Conservation (phyloP, 2,113 vertebrate genomes). For the Trinectes maculatus region DNA sequence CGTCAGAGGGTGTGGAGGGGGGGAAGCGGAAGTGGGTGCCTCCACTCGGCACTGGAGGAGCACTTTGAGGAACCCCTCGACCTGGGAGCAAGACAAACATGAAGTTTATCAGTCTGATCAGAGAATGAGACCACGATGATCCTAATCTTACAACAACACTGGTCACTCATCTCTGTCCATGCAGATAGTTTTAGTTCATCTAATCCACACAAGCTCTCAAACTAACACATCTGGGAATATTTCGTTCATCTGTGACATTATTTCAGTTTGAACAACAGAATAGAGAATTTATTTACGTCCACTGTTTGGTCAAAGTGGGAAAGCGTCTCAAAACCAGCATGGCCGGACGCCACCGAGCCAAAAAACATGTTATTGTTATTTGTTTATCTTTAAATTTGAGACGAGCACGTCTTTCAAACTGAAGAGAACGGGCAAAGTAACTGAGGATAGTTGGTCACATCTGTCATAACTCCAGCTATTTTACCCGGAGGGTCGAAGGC, state of each 20-base stretch:
- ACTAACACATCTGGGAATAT: no score
- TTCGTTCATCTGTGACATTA: no score
- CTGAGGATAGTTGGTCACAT: slow-evolving; percentile 26
- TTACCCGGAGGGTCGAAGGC: slow-evolving; percentile 38
- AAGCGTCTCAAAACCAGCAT: no score
- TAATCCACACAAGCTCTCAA: no score
- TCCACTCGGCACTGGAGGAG: slow-evolving; percentile 88
- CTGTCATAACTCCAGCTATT: slow-evolving; percentile 33
- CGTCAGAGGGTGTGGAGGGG: slow-evolving; percentile 88
- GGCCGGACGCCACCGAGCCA: not conserved
- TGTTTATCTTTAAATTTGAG: slow-evolving; percentile 8
- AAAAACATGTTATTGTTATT: not conserved
- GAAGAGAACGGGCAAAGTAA: slow-evolving; percentile 20
- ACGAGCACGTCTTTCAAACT: not conserved
- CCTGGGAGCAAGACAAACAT: slow-evolving; percentile 71
- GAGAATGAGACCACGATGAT: not conserved
- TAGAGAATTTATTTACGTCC: no score
- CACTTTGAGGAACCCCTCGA: slow-evolving; percentile 89
- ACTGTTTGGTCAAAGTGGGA: no score
- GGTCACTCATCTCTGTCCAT: no score
- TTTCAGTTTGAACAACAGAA: no score
- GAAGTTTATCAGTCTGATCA: no score
- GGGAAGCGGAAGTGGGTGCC: slow-evolving; percentile 91
- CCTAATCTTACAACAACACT: no score
- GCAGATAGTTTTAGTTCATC: no score